These are phyloP conservation scores for Mycogona germanica DNA, from an alignment of 2,888 invertebrate genomes.

Conservation along the genomic window DNA sequence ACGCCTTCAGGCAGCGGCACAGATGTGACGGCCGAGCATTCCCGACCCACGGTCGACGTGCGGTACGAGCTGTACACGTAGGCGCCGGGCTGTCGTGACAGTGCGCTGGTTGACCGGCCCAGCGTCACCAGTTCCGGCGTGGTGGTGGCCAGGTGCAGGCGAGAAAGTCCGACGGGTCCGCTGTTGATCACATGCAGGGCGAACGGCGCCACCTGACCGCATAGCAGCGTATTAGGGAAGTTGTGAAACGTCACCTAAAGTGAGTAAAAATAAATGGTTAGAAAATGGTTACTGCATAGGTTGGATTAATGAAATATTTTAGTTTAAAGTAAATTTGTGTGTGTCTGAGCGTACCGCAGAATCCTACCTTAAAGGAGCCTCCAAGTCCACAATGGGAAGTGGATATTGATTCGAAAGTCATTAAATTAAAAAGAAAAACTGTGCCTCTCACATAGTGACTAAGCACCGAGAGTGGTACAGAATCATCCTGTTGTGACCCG, in stretches of 20 bases:
- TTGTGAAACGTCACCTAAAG: slow-evolving; percentile 56
- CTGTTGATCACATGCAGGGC: slow-evolving; percentile 54
- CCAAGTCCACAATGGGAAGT: no score
- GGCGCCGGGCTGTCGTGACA: slow-evolving; percentile 11
- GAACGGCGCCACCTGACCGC: slow-evolving; percentile 58
- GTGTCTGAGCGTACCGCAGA: no score
- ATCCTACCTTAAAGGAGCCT: no score
- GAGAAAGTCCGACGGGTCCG: slow-evolving; percentile 47
- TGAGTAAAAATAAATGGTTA: no score
- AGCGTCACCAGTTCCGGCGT: slow-evolving; percentile 53
- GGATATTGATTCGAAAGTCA: no score
- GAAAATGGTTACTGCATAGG: no score
- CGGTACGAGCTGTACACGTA: slow-evolving; percentile 7
- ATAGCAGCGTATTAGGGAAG: slow-evolving; percentile 50
- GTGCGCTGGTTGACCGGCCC: slow-evolving; percentile 27
- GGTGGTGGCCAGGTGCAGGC: slow-evolving; percentile 52
- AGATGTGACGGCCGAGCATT: slow-evolving; percentile 24
- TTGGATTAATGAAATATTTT: no score
- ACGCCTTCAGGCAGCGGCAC: slow-evolving; percentile 25
- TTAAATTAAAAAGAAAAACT: no score
- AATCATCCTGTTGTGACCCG: no score
- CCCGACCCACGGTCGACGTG: slow-evolving; percentile 17
- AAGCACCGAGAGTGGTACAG: no score
- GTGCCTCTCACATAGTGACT: no score
- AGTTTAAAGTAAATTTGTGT: no score